These are phyloP conservation scores for Pao palembangensis DNA, from an alignment of 2,113 vertebrate species.

Conservation along the genomic window DNA sequence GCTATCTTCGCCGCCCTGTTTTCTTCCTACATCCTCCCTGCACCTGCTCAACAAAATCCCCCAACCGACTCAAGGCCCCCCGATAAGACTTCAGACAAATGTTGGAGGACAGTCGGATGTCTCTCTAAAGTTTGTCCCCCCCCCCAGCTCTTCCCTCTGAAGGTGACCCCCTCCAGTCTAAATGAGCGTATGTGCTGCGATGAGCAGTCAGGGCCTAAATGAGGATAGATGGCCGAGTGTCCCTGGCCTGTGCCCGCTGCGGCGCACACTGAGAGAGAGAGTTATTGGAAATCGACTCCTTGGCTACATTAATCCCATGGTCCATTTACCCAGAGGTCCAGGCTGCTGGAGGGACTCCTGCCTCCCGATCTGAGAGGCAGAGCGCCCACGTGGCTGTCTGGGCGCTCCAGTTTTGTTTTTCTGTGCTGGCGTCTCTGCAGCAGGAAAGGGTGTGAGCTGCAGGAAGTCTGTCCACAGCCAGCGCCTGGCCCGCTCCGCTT, in stretches of 20 bases:
- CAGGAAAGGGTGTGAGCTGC: constrained; percentile 36
- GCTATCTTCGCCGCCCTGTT: constrained; percentile 33
- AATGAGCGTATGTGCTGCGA: constrained; percentile 38
- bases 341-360: constrained; percentile 48
- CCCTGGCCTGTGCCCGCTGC: constrained; percentile 61
- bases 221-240: constrained; percentile 72
- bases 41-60: constrained; percentile 51
- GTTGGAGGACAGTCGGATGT: constrained; percentile 51
- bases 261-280: constrained; percentile 51
- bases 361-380: constrained; percentile 52
- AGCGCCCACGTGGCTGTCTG: constrained; percentile 40
- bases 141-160: constrained; percentile 42
- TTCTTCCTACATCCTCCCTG: constrained; percentile 27
- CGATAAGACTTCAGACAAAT: constrained; percentile 53
- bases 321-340: constrained; percentile 65
- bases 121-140: constrained; percentile 54
- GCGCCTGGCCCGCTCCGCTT: constrained; percentile 1
- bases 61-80: constrained; percentile 46
- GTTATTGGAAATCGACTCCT: constrained; percentile 74
- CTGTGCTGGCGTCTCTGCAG: constrained; percentile 3
- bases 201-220: constrained; percentile 68
- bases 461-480: constrained; percentile 24
- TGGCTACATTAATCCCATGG: constrained; percentile 73
- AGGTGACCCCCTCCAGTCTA: constrained; percentile 62
- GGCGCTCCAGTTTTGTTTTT: constrained; percentile 20